These are phyloP conservation scores for Drymodes brunneopygia DNA, from an alignment of 2,113 vertebrate species.

Conservation along the genomic window DNA sequence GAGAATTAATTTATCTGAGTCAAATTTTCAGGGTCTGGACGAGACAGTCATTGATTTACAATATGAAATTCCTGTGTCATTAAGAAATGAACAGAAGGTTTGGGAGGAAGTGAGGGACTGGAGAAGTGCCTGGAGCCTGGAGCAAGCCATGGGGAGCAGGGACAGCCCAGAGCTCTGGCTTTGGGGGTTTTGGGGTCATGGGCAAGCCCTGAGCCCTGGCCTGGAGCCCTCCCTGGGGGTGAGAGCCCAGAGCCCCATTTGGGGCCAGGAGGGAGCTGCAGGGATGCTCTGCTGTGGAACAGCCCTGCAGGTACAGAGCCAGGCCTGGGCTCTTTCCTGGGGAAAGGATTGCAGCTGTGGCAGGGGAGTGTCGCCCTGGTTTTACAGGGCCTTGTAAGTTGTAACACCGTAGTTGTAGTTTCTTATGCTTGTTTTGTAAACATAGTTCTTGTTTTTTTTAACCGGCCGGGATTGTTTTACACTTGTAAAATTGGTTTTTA, in stretches of 20 bases:
- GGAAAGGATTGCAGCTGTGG: not conserved
- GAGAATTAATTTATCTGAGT: not conserved
- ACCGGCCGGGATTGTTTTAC: too few species aligned
- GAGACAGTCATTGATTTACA: slow-evolving; percentile 10
- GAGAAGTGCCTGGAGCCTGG: not conserved
- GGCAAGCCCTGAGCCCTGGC: not conserved
- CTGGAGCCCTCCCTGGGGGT: not conserved
- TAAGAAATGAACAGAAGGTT: not conserved
- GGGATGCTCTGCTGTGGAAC: accelerated
- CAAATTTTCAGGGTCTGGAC: not conserved
- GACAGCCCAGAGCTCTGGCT: not conserved
- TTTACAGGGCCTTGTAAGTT: too few species aligned
- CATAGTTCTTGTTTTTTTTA: too few species aligned
- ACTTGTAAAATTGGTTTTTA: too few species aligned
- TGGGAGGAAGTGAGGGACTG: not conserved
- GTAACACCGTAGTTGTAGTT: too few species aligned
- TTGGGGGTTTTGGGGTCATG: accelerated
- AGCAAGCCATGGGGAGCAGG: not conserved
- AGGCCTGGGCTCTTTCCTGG: not conserved
- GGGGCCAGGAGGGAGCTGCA: not conserved
- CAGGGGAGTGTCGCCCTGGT: too few species aligned
- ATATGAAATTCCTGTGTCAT: not conserved
- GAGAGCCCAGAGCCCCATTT: not conserved
- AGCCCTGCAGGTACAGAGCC: not conserved
- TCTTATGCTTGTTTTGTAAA: too few species aligned